These are phyloP conservation scores for Salvelinus fontinalis DNA, from an alignment of 2,113 vertebrate species.

Conservation along the genomic window DNA sequence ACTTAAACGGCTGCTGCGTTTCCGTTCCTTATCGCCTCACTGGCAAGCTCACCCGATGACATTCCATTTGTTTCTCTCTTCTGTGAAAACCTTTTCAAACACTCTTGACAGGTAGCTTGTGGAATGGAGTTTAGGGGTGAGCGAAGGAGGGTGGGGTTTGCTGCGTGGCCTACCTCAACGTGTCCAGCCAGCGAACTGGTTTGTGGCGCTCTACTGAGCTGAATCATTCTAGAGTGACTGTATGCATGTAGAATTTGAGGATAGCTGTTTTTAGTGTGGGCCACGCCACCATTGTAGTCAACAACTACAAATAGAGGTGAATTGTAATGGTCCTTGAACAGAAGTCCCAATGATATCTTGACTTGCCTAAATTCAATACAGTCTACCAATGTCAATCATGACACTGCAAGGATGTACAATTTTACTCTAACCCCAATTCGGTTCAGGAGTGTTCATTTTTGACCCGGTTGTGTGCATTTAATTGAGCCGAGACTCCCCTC, in stretches of 20 bases:
- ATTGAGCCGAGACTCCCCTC: background rate
- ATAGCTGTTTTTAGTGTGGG: no score
- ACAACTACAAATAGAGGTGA: no score
- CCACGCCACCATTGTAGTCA: no score
- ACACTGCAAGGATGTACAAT: background rate
- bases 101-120: slow-evolving; percentile 14
- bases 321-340: slow-evolving; percentile 2
- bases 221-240: slow-evolving; percentile 8
- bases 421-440: background rate
- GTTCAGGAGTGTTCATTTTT: background rate
- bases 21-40: slow-evolving; percentile 32
- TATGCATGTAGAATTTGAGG: no score
- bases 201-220: slow-evolving; percentile 55
- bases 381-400: background rate
- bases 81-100: slow-evolving; percentile 41
- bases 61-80: slow-evolving; percentile 59
- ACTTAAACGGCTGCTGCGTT: background rate
- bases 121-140: slow-evolving; percentile 21
- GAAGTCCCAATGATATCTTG: background rate
- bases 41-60: slow-evolving; percentile 59
- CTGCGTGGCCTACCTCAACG: slow-evolving; percentile 9
- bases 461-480: no score
- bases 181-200: slow-evolving; percentile 58
- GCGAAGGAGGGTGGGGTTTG: slow-evolving; percentile 28
- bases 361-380: background rate